These are phyloP conservation scores for Apeltes quadracus DNA, from an alignment of 2,113 vertebrate species.

Conservation along the genomic window DNA sequence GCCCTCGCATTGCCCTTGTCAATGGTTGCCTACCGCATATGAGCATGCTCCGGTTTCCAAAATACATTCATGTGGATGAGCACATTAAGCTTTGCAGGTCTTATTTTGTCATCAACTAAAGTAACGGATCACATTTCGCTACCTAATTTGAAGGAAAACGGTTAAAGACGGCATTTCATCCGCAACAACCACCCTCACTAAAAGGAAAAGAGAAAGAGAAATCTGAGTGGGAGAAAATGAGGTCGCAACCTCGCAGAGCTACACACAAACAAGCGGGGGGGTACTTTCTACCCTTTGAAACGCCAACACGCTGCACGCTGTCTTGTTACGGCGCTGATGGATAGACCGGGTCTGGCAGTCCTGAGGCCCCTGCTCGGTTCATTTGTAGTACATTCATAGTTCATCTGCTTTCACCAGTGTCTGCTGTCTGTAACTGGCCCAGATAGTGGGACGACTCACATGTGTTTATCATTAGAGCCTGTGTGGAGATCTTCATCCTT, in stretches of 20 bases:
- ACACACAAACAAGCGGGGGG: conserved; percentile 8
- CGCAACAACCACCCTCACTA: background rate
- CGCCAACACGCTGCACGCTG: conserved; percentile 35
- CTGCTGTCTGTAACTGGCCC: conserved; percentile 52
- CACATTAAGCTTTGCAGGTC: background rate
- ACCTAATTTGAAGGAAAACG: background rate
- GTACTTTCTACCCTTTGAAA: conserved; percentile 17
- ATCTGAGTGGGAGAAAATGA: conserved; percentile 3
- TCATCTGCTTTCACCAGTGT: conserved; percentile 72
- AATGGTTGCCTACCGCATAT: background rate
- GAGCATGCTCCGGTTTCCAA: background rate
- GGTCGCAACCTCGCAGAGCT: conserved; percentile 13
- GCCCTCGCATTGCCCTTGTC: background rate
- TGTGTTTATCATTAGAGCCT: conserved; percentile 67
- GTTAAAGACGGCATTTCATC: background rate
- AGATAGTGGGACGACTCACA: conserved; percentile 67
- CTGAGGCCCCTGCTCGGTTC: conserved; percentile 63
- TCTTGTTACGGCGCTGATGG: conserved; percentile 71
- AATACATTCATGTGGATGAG: background rate
- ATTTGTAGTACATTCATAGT: conserved; percentile 75
- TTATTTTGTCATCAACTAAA: background rate
- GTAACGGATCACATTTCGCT: background rate
- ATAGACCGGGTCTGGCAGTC: conserved; percentile 65
- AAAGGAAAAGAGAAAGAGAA: background rate
- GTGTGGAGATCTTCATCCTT: conserved; percentile 41